Percentiles rank a stretch among this genome's conserved stretches.
phyloP scores from a whole-genome alignment of 2,113 vertebrate species.

The Poecile atricapillus region DNA sequence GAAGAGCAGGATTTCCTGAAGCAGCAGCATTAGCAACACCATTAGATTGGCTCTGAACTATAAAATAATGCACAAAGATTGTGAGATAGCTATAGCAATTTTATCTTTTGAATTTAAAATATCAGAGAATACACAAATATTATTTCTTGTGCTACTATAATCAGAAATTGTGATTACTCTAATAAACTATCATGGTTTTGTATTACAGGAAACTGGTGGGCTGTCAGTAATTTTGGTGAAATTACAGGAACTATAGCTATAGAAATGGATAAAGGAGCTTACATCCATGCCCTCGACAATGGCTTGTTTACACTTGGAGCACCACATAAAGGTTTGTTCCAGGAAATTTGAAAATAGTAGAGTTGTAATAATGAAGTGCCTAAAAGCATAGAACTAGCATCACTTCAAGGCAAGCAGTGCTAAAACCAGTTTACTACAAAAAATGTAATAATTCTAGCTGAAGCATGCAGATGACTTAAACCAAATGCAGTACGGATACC shows the following conservation, averaged over 20 bases:
- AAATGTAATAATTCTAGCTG: rapidly evolving
- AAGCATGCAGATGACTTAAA: not conserved
- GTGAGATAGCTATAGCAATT: not conserved
- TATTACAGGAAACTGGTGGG: slow-evolving; percentile 90
- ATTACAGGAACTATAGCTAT: slow-evolving; percentile 91
- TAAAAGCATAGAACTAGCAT: not conserved
- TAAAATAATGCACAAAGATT: not conserved
- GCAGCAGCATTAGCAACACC: not conserved
- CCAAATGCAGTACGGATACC: not conserved
- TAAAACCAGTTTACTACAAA: not conserved
- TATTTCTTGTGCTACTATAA: not conserved
- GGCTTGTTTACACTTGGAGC: slow-evolving; percentile 94
- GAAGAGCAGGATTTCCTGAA: not conserved
- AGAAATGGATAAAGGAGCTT: slow-evolving; percentile 92
- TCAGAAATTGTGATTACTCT: not conserved
- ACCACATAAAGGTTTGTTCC: slow-evolving; percentile 82
- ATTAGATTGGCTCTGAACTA: not conserved
- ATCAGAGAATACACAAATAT: rapidly evolving
- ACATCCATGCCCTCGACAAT: slow-evolving; percentile 91
- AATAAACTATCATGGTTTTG: not conserved
- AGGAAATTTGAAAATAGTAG: not conserved
- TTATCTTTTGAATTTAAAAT: not conserved
- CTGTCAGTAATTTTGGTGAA: slow-evolving; percentile 83
- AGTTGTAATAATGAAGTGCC: not conserved
- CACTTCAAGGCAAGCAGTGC: not conserved